Evolutionary conservation across 2,113 vertebrate genomes (phyloP), one percentile per base, ranked within the genome.

Genomic region (Ochotona princeps): DNA sequence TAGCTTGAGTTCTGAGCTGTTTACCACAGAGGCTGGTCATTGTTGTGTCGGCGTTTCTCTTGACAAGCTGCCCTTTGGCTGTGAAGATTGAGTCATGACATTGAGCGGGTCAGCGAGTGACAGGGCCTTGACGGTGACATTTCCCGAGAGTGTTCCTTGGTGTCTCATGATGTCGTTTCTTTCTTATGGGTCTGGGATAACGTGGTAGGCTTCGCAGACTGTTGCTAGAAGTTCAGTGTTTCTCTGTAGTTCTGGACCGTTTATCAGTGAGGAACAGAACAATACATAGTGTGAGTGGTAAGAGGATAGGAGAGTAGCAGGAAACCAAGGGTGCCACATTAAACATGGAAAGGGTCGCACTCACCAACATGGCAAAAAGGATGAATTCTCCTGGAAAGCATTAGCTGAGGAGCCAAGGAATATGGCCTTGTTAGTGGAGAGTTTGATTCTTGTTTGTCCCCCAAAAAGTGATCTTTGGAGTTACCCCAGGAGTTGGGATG

Each of bases 141-240:
- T 75, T 92, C 73, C 66, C 66, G 28, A 47, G 26, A 44, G 67
- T 76, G 21, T 82, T 47, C 18, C 63, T 84, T 69, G 61, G 89
- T 14, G 32, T 79, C 57, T 87, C 15, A 32, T 61, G 49, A 25
- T 63, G 63, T 74, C 23, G 15, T 57, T 35, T 32, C 35, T 72
- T 35, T 44, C 73, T 54, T 60, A 4, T 11, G 32, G 13, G 69
- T 75, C 17, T 57, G 72, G 35, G 35, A 9, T 38, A 92, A 63
- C 51, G 20, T 67, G 32, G 38, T 65, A 76, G 70, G 2, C 66
- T 85, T 44, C 54, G 69, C 66, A 57, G 82, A 67, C 73, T 23
- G 65, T 30, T 86, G 57, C 13, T 81, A 49, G 83, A 74, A 93
- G 70, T 91, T 76, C 38, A 78, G 13, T 63, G 74, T 82, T 89